phyloP scores from a whole-genome alignment of 2,888 invertebrate genomes.

The Acrobasis suavella region DNA sequence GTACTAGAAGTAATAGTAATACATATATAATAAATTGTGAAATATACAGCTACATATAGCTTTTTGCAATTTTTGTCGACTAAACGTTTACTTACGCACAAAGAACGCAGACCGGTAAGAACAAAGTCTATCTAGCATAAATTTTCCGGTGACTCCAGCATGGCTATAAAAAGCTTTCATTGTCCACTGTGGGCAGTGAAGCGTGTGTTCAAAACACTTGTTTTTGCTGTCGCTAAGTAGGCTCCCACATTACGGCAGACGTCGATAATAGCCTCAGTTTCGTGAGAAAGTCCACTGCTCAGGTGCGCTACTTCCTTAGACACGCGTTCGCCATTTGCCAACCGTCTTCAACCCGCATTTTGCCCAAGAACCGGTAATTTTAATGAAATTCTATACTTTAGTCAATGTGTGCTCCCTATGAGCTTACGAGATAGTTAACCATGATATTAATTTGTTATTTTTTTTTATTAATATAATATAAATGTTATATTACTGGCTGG shows the following conservation, averaged over 20 bases:
- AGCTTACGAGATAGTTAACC: background rate
- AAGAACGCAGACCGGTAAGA: no score
- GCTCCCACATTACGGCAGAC: constrained; percentile 61
- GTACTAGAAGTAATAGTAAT: no score
- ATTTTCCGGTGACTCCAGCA: background rate
- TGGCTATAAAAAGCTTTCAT: constrained; percentile 5
- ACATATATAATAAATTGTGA: no score
- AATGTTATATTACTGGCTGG: no score
- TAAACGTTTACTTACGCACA: no score
- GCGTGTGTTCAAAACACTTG: constrained; percentile 8
- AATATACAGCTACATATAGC: no score
- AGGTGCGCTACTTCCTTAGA: constrained; percentile 64
- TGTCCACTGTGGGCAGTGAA: constrained; percentile 15
- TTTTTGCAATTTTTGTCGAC: no score
- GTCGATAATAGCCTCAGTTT: constrained; percentile 52
- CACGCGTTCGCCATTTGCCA: constrained; percentile 66
- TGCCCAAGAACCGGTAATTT: constrained; percentile 70
- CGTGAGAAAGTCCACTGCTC: constrained; percentile 71
- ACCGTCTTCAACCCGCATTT: constrained; percentile 72
- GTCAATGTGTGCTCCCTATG: constrained; percentile 10
- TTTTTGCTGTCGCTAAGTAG: constrained; percentile 49
- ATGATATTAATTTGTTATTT: background rate
- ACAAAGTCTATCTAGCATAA: background rate
- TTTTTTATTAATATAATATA: no score
- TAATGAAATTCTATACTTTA: constrained; percentile 75